phyloP scores from a whole-genome alignment of 2,888 invertebrate species.

The Steromphala cineraria region DNA sequence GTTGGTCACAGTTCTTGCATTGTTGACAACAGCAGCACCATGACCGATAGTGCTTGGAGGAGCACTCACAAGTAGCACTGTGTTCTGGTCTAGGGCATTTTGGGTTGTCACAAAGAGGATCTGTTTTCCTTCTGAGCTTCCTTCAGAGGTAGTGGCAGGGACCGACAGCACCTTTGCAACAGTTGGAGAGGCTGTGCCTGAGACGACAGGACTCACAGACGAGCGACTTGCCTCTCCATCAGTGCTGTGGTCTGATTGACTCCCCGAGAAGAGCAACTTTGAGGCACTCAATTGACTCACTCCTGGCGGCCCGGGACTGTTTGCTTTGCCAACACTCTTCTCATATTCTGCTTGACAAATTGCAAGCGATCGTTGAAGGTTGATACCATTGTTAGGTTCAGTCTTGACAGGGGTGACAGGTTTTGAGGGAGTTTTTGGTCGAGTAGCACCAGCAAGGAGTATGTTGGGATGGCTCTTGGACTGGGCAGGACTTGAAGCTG shows the following conservation, averaged over 20 bases:
- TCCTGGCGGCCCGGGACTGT: background rate
- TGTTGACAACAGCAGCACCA: background rate
- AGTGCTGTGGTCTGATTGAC: background rate
- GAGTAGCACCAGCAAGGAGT: constrained; percentile 19
- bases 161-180: constrained; percentile 3
- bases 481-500: background rate
- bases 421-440: background rate
- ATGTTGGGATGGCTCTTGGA: constrained; percentile 29
- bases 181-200: constrained; percentile 10
- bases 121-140: constrained; percentile 10
- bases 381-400: constrained; percentile 78
- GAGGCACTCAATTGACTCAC: constrained; percentile 21
- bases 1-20: constrained; percentile 18
- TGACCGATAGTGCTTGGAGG: constrained; percentile 5
- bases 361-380: constrained; percentile 94
- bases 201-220: background rate
- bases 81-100: constrained; percentile 10
- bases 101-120: constrained; percentile 22
- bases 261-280: constrained; percentile 26
- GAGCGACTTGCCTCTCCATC: constrained; percentile 6
- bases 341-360: constrained; percentile 88
- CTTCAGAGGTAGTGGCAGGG: background rate
- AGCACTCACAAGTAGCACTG: constrained; percentile 22
- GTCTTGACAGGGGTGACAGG: constrained; percentile 18
- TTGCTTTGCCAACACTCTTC: constrained; percentile 80